Percentiles rank a stretch among this genome's conserved stretches.
Conservation (phyloP, 2,888 invertebrate species). For the Dasypolia templi region DNA sequence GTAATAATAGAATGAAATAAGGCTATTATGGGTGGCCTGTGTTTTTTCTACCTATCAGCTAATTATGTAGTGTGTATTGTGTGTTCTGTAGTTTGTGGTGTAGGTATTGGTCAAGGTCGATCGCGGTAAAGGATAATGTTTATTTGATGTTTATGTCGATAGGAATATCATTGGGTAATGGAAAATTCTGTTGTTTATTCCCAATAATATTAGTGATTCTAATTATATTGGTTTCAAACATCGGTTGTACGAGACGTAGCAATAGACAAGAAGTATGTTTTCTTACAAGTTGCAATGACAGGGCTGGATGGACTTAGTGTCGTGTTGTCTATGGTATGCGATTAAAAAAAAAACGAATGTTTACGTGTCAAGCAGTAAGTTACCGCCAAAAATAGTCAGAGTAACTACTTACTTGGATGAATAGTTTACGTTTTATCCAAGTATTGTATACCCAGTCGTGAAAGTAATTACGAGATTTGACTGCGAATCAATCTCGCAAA, state of each 20-base stretch:
- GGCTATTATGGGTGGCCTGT: slow-evolving; percentile 24
- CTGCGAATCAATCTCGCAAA: too few relatives aligned
- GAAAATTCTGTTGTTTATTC: background rate
- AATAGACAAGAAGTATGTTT: background rate
- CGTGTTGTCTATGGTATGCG: background rate
- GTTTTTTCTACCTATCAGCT: slow-evolving; percentile 14
- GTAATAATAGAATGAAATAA: slow-evolving; percentile 19
- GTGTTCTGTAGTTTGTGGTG: slow-evolving; percentile 27
- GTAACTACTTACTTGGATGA: too few relatives aligned
- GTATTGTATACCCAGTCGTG: too few relatives aligned
- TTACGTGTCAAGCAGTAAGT: too few relatives aligned
- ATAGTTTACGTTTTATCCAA: too few relatives aligned
- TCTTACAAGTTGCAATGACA: background rate
- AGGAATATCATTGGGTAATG: background rate
- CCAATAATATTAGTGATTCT: background rate
- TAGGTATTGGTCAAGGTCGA: slow-evolving; percentile 22
- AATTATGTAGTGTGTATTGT: slow-evolving; percentile 17
- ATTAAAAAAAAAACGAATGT: background rate
- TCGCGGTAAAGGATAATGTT: background rate
- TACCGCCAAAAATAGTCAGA: too few relatives aligned
- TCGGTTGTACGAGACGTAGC: background rate
- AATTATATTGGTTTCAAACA: background rate
- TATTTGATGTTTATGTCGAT: background rate
- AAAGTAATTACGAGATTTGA: too few relatives aligned
- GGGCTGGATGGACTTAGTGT: background rate